Percentiles rank a stretch among this genome's conserved stretches.
phyloP scores from a whole-genome alignment of 2,797 vertebrate species.

The Euthynnus affinis region DNA sequence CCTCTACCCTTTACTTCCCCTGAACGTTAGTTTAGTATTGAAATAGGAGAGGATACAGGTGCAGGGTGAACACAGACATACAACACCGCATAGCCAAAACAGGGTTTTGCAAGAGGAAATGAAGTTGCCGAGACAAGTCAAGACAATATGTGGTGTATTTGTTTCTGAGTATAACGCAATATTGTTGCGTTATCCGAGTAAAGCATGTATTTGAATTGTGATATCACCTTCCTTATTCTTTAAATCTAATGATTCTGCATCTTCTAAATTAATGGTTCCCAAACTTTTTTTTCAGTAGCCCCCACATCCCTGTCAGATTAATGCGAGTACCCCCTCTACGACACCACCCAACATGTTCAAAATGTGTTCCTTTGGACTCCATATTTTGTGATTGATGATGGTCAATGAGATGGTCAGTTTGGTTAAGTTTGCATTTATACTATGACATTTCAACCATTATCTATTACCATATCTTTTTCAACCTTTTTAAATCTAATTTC shows the following conservation, averaged over 20 bases:
- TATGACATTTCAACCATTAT: neutral
- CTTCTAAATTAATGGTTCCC: neutral
- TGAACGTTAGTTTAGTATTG: neutral
- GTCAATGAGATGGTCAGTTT: neutral
- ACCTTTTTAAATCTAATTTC: no score
- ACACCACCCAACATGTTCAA: no score
- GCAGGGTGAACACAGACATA: constrained; percentile 28
- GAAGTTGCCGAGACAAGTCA: constrained; percentile 26
- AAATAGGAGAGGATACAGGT: constrained; percentile 56
- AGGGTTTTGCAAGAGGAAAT: constrained; percentile 64
- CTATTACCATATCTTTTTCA: neutral
- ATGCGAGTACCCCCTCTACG: no score
- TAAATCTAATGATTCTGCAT: neutral
- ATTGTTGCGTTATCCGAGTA: neutral
- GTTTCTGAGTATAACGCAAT: neutral
- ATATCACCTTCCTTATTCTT: neutral
- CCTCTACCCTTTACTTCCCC: constrained; percentile 39
- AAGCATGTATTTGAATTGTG: neutral
- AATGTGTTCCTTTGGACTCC: neutral
- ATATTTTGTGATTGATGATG: no score
- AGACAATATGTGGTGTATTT: neutral
- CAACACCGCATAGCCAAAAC: neutral
- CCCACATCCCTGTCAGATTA: no score
- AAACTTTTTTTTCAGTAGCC: no score
- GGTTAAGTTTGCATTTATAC: neutral